These are phyloP conservation scores for Eutolmus rufibarbis DNA, from an alignment of 2,888 invertebrate genomes.

Conservation along the genomic window DNA sequence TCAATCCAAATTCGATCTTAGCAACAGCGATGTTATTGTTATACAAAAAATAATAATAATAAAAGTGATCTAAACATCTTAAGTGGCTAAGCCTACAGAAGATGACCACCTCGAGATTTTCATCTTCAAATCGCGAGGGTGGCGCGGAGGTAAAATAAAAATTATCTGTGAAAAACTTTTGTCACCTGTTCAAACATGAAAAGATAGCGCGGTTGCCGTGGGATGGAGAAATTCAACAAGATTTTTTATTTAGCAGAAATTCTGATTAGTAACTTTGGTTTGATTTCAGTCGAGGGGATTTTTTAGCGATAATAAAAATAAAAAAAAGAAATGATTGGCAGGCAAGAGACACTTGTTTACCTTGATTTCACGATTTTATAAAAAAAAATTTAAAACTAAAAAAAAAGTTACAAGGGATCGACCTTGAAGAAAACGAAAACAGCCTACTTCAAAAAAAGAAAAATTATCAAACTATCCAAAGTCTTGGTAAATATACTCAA, in stretches of 20 bases:
- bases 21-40: background rate
- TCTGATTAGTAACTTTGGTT: background rate
- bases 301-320: background rate
- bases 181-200: background rate
- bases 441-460: background rate
- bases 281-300: background rate
- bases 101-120: background rate
- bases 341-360: too few species aligned
- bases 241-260: background rate
- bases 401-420: background rate
- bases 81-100: background rate
- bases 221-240: background rate
- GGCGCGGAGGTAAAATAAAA: too few species aligned
- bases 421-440: background rate
- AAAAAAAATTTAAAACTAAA: background rate
- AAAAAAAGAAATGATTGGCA: background rate
- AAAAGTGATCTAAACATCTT: background rate
- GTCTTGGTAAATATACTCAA: too few species aligned
- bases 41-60: background rate
- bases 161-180: background rate
- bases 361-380: background rate
- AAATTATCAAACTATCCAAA: too few species aligned
- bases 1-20: background rate
- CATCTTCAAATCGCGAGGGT: too few species aligned
- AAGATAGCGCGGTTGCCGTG: background rate